These are phyloP conservation scores for Echinarachnius parma DNA, from an alignment of 53 echinoderm and acorn worm species.

Conservation along the genomic window DNA sequence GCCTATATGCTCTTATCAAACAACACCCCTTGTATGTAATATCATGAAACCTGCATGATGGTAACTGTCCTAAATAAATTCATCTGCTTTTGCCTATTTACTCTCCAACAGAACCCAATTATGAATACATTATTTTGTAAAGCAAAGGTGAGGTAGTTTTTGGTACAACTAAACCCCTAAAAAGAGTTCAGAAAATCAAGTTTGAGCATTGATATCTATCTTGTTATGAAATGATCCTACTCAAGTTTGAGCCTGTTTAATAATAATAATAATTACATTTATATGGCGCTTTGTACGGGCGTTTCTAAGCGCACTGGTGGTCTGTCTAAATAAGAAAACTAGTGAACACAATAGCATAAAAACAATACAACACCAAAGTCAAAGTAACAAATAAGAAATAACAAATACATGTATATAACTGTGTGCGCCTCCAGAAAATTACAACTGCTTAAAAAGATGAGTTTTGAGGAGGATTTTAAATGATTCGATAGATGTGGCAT, in stretches of 20 bases:
- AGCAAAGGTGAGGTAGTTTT: slow-evolving; percentile 5
- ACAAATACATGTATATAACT: background rate
- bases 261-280: background rate
- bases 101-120: background rate
- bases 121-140: background rate
- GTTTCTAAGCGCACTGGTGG: background rate
- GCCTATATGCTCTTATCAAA: too few species aligned
- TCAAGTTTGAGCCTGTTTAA: too few species aligned
- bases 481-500: background rate
- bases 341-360: background rate
- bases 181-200: too few species aligned
- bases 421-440: background rate
- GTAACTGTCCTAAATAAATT: too few species aligned
- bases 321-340: background rate
- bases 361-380: background rate
- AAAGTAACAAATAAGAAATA: background rate
- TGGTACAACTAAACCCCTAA: too few species aligned
- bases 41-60: too few species aligned
- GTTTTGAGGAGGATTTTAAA: background rate
- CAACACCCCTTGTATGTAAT: too few species aligned
- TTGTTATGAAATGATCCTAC: too few species aligned
- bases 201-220: too few species aligned
- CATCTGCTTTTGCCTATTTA: background rate
- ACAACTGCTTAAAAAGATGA: background rate
- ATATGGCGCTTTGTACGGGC: background rate